Conservation (phyloP, 2,113 vertebrate genomes). For the Pygoscelis antarcticus region DNA sequence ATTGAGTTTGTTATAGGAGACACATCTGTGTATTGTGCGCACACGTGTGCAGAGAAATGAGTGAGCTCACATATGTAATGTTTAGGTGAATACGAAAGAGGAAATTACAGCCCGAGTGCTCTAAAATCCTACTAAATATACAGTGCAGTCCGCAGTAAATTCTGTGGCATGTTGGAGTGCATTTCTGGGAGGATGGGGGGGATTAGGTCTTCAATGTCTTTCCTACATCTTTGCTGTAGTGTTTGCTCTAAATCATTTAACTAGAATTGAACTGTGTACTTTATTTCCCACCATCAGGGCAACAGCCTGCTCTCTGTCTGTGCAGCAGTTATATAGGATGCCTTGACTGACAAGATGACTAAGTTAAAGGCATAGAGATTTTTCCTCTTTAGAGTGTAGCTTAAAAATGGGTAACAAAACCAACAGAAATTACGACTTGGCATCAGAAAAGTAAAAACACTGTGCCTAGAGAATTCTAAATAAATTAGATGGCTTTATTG, state of each 20-base stretch:
- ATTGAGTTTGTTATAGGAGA: not conserved
- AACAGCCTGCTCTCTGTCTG: not conserved
- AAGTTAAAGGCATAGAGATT: not conserved
- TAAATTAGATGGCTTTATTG: not conserved
- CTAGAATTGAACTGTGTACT: accelerated
- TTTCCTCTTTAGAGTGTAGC: not conserved
- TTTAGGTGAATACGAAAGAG: not conserved
- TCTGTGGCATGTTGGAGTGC: not conserved
- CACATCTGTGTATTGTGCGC: not conserved
- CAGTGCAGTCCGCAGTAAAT: not conserved
- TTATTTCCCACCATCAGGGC: not conserved
- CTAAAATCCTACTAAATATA: not conserved
- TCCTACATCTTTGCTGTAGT: not conserved
- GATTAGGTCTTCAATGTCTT: not conserved
- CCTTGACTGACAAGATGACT: not conserved
- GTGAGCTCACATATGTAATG: not conserved
- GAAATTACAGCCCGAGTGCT: not conserved
- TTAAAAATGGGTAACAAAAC: not conserved
- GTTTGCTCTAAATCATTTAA: not conserved
- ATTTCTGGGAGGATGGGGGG: not conserved
- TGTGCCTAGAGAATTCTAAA: not conserved
- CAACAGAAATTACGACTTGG: not conserved
- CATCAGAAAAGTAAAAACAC: not conserved
- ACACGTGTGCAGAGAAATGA: not conserved
- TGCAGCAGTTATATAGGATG: not conserved